Conservation (phyloP, 2,113 vertebrate genomes). For the Macroglossus sobrinus region DNA sequence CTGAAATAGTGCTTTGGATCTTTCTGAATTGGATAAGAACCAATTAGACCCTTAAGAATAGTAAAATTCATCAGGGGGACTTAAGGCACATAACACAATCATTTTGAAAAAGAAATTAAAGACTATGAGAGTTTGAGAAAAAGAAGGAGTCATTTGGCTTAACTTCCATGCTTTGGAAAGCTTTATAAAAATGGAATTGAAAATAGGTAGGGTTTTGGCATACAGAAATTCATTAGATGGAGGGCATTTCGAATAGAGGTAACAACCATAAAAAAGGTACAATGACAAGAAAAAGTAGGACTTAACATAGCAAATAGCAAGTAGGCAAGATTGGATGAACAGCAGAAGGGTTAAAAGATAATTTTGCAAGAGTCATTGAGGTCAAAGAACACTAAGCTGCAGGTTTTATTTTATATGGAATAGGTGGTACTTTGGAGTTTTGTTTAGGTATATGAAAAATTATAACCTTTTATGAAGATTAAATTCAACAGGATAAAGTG, state of each 20-base stretch:
- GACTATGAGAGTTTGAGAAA: not conserved
- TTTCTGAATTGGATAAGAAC: not conserved
- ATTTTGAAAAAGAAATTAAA: not conserved
- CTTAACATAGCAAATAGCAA: not conserved
- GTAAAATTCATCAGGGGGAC: not conserved
- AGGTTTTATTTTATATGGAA: not conserved
- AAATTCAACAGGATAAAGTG: not conserved
- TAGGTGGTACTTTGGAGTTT: not conserved
- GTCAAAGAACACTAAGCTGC: not conserved
- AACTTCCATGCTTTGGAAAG: not conserved
- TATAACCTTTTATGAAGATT: not conserved
- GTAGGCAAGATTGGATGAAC: not conserved
- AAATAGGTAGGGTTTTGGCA: not conserved
- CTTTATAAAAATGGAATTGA: not conserved
- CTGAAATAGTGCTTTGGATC: not conserved
- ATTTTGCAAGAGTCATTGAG: not conserved
- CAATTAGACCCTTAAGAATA: not conserved
- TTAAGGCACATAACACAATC: not conserved
- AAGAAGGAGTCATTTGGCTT: not conserved
- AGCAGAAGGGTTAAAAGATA: not conserved
- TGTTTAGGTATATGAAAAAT: not conserved
- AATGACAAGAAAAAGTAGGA: not conserved
- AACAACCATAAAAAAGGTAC: not conserved
- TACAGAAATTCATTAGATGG: not conserved
- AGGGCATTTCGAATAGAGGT: not conserved